A percentile compares a stretch with the other conserved stretches of the same genome.
Evolutionary conservation across 2,888 invertebrate genomes (phyloP).

Genomic region (Orthosia gothica): DNA sequence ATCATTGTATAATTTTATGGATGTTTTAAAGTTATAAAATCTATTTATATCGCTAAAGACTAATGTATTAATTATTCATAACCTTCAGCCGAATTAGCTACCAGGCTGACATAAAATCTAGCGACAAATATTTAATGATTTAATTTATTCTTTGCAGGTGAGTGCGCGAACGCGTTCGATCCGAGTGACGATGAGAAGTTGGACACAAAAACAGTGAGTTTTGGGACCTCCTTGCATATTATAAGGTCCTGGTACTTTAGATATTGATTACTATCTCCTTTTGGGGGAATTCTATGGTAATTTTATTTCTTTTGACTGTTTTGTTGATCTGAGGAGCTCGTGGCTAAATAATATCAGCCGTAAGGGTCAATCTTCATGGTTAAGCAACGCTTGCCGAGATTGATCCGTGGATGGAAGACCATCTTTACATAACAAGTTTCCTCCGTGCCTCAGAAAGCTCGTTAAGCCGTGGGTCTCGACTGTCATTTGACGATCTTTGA

Average conservation of each 20-base stretch:
- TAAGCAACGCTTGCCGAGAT: too few relatives aligned
- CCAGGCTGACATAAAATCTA: slow-evolving; percentile 50
- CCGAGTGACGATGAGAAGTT: slow-evolving; percentile 71
- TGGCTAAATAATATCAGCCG: too few relatives aligned
- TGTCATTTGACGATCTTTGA: too few relatives aligned
- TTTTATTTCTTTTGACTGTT: slow-evolving; percentile 10
- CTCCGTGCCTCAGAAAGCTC: too few relatives aligned
- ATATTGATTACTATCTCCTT: slow-evolving; percentile 27
- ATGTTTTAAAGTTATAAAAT: too few relatives aligned
- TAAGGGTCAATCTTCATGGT: too few relatives aligned
- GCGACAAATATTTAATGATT: slow-evolving; percentile 27
- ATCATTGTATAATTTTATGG: too few relatives aligned
- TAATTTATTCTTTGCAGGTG: slow-evolving; percentile 82
- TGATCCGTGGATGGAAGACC: too few relatives aligned
- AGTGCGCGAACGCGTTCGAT: slow-evolving; percentile 80
- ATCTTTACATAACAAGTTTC: too few relatives aligned
- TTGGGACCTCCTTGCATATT: slow-evolving; percentile 19
- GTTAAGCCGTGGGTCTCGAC: too few relatives aligned
- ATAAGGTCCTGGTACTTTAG: slow-evolving; percentile 45
- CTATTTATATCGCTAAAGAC: neutral
- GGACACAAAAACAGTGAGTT: slow-evolving; percentile 61
- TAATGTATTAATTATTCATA: slow-evolving; percentile 34
- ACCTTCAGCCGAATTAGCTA: slow-evolving; percentile 30
- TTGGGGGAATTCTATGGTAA: neutral
- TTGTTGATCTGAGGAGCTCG: neutral